Base-by-base conservation (phyloP, 2,113 vertebrate species). In the Poicephalus gulielmi region DNA sequence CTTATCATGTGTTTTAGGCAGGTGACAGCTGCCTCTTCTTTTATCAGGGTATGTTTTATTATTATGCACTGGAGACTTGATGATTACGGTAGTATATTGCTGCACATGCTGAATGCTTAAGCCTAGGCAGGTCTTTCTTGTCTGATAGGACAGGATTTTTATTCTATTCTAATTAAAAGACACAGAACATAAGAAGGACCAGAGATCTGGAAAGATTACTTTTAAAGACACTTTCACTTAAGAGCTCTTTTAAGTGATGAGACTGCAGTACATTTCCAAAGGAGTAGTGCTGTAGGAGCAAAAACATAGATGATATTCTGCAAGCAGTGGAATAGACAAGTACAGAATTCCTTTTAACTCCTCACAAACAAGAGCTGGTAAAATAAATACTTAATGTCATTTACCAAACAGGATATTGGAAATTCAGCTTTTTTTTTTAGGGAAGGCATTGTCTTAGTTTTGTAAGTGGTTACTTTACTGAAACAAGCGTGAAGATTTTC, bases 131-230 rank as follows among this genome's bases (percentile, higher is more conserved):
- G 66, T 76, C 67, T 90, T 81, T 88, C 55, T 83, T 64, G 35
- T 84, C 84, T 71, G n/a, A 57, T 84, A 60, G 27, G 57, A 41
- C 70, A 81, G 66, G 78, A 88, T 82, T 77, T 95, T 96, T 89
- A 88, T 92, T 96, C 94, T 94, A 91, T 92, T 96, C 95, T 94
- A 91, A 95, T 94, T 95, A 96, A 97, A 93, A 85, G 46, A 83
- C 9, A 5, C 86, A 53, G 69, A 94, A 47, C 68, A 66, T 84
- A 96, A 81, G 76, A 96, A 57, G 88, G 86, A 90, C 67, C 46
- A 88, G 24, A 92, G 75, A 83, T 92, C 81, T 66, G 57, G 60
- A 80, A 86, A 83, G 96, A 97, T 83, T 94, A 88, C 80, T 95
- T 95, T 88, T 92, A 94, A 92, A 96, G 93, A 87, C 77, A 80